A percentile compares a stretch with the other conserved stretches of the same genome.
These are phyloP conservation scores for Xenopus borealis DNA, from an alignment of 2,113 vertebrate species.

Conservation along the genomic window DNA sequence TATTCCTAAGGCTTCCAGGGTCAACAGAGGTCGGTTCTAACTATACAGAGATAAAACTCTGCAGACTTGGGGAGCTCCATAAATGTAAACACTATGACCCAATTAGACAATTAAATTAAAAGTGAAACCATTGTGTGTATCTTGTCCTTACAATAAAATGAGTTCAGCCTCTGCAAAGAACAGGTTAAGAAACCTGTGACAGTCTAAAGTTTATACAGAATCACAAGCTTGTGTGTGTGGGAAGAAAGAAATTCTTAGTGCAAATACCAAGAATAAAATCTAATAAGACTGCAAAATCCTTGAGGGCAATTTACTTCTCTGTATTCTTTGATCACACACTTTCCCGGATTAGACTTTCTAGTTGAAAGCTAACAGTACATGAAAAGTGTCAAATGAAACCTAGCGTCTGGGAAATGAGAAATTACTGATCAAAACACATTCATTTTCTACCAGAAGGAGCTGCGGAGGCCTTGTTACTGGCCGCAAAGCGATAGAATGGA, in stretches of 20 bases:
- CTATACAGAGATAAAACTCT: no score
- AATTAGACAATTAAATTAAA: no score
- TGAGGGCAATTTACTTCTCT: conserved; percentile 3
- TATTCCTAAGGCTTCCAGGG: no score
- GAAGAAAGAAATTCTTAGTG: conserved; percentile 13
- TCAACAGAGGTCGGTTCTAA: no score
- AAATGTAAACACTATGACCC: no score
- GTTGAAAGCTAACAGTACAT: conserved; percentile 35
- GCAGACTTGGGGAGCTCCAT: no score
- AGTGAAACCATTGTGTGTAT: no score
- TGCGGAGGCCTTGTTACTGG: conserved; percentile 89
- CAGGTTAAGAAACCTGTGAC: no score
- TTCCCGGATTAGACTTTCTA: conserved; percentile 9
- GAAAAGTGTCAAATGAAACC: not conserved
- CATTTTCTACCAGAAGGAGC: conserved; percentile 81
- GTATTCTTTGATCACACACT: conserved; percentile 6
- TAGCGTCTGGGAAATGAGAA: no score
- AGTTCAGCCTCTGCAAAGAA: no score
- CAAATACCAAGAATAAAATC: conserved; percentile 30
- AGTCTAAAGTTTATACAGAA: not conserved
- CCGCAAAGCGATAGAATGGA: conserved; percentile 91
- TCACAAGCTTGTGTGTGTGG: not conserved
- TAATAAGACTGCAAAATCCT: conserved; percentile 24
- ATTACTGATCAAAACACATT: not conserved
- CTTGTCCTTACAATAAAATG: no score